A percentile compares a stretch with the other conserved stretches of the same genome.
Evolutionary conservation across 2,113 vertebrate genomes (phyloP).

Genomic region (Pseudonaja textilis): DNA sequence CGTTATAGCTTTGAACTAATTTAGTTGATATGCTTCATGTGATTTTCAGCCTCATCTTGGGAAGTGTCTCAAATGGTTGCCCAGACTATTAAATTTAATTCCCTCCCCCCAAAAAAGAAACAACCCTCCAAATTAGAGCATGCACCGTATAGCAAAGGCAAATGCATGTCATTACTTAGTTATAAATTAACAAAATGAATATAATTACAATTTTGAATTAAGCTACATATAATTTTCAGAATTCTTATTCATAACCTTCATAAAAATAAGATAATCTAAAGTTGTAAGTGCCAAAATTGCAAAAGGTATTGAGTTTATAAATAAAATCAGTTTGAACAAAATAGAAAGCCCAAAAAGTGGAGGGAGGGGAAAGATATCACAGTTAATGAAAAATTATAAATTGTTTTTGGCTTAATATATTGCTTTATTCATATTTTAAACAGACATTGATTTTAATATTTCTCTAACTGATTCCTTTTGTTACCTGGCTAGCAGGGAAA

Average conservation of each 20-base stretch:
- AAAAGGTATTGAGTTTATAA: constrained; percentile 61
- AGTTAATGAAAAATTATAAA: constrained; percentile 66
- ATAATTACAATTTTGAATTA: constrained; percentile 42
- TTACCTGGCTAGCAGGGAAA: constrained; percentile 98
- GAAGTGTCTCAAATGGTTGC: constrained; percentile 65
- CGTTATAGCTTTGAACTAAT: constrained; percentile 56
- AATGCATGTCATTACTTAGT: constrained; percentile 41
- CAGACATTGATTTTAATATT: constrained; percentile 76
- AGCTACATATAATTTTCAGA: constrained; percentile 60
- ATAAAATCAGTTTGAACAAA: constrained; percentile 74
- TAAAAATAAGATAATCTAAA: constrained; percentile 61
- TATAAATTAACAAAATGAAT: constrained; percentile 53
- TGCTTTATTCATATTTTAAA: constrained; percentile 70
- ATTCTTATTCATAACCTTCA: constrained; percentile 61
- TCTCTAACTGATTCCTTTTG: constrained; percentile 97
- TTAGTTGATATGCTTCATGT: constrained; percentile 65
- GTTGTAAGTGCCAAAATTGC: constrained; percentile 53
- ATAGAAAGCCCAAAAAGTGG: constrained; percentile 35
- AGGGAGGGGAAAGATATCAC: constrained; percentile 32
- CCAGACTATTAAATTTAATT: constrained; percentile 32
- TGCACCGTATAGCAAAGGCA: not conserved
- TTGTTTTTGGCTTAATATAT: constrained; percentile 55
- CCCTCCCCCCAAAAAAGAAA: too few relatives aligned
- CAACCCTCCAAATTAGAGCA: constrained; percentile 11
- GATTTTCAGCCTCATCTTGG: constrained; percentile 62